Evolutionary conservation across 2,113 vertebrate species (phyloP), one percentile per base, ranked within the genome.

Genomic region (Grantiella picta): DNA sequence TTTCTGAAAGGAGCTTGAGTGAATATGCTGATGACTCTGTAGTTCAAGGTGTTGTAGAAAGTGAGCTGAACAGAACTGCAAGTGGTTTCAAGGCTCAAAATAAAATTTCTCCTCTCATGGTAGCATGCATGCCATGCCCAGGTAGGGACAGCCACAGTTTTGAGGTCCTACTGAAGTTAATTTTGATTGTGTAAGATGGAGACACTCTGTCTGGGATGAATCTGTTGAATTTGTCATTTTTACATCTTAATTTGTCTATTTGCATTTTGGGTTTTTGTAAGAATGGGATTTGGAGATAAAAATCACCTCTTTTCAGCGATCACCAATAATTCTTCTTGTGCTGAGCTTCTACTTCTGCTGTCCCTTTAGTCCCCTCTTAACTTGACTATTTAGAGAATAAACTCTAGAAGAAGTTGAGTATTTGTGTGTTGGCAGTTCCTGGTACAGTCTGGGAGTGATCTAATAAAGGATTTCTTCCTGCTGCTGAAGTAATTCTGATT

Each of bases 1-100:
- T 95, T 66, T 88, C 87, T 86, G 73, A 82, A 13, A 93, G 45
- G 29, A 98, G 98, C 23, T 33, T 97, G 22, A 90, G 91, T 75
- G 65, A 86, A 28, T 29, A 18, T 11, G 96, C 96, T 70, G 95
- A 94, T 82, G 90, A 77, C 9, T 71, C 60, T 47, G 20, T 92
- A 36, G 94, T 93, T 42, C 56, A 76, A 10, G 82, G 59, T 60
- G 76, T 96, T 36, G 23, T 95, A 33, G 33, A 40, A 60, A 89
- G 44, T 21, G 75, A 82, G 7, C 17, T 61, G 89, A 80, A 5
- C 4, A 65, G 38, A 38, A 22, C n/a, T 56, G 73, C 56, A 23
- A 27, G 20, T 35, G 33, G 17, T 79, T 25, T 44, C 23, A 35
- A 70, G 49, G 82, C 63, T 71, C 36, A 18, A 10, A 21, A 20